Conservation (phyloP, 2,797 vertebrate genomes). For the Micropoecilia bifurca region DNA sequence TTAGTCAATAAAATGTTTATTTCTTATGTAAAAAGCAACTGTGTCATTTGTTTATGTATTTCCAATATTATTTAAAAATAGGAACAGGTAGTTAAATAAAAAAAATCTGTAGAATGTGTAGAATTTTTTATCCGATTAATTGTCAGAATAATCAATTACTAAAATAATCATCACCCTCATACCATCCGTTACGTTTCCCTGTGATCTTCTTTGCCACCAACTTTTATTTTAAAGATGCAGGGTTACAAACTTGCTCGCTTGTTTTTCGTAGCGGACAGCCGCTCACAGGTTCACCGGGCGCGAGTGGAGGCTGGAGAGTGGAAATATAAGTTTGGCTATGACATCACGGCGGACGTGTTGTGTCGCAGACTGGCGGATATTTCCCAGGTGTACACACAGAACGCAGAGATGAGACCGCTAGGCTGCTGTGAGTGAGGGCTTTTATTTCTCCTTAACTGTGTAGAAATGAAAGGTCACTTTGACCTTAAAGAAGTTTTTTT, state of each 20-base stretch:
- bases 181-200: neutral
- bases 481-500: neutral
- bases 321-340: slow-evolving; percentile 86
- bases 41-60: no score
- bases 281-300: slow-evolving; percentile 85
- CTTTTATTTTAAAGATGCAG: neutral
- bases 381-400: slow-evolving; percentile 86
- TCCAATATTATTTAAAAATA: no score
- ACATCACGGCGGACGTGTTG: slow-evolving; percentile 80
- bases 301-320: slow-evolving; percentile 82
- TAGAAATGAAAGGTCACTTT: neutral
- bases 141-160: no score
- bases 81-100: no score
- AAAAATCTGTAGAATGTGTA: no score
- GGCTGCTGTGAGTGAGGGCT: slow-evolving; percentile 82
- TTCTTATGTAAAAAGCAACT: no score
- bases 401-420: slow-evolving; percentile 85
- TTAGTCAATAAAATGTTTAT: no score
- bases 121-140: no score
- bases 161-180: no score
- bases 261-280: slow-evolving; percentile 76
- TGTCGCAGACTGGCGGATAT: slow-evolving; percentile 82
- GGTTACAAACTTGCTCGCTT: neutral
- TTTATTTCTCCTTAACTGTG: neutral
- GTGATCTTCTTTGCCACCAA: neutral